Base-by-base conservation (phyloP, 2,888 invertebrate species). In the Timema podura region DNA sequence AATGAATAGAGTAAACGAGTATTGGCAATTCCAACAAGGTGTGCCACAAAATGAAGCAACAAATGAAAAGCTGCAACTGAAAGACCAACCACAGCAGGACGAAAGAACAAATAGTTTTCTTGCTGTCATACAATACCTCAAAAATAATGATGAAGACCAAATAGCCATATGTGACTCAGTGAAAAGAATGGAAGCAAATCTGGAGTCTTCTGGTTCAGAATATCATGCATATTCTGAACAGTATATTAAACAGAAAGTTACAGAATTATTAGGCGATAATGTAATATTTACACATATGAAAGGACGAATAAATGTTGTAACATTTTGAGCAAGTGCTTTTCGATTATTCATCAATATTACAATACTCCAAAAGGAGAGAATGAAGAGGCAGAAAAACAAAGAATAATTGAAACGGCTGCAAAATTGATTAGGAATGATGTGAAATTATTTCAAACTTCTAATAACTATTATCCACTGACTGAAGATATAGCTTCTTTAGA, bases 321-420 rank as follows among this genome's bases (percentile, higher is more conserved):
- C 57, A 57, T n/a, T 57, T 57, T 30, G 13, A 57, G 57, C 15
- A 57, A n/a, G 57, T n/a, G 15, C 57, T 57, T 8, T 13, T 57
- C 5, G n/a, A 57, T 57, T 57, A 13, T 57, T 57, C 51, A 51
- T 5, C 15, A 51, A 30, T 30, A 30, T 3, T 30, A 30, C 3
- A 30, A 30, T 30, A 30, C 30, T 30, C 30, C 30, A 30, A 30
- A 30, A 30, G 30, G 30, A 30, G 30, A 30, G 30, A 30, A 30
- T 30, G 30, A 30, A 30, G 30, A 30, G 30, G 30, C 30, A 30
- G 30, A 30, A 30, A 2, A 30, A 30, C 1, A 30, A 30, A 30
- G 30, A 30, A 30, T 30, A 1, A 30, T 30, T 30, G 30, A 30
- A 30, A 30, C 30, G 3, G 30, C 30, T 30, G 30, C 3, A 30